Evolutionary conservation across 2,797 vertebrate genomes (phyloP).

Genomic region (Allochrocebus solatus): DNA sequence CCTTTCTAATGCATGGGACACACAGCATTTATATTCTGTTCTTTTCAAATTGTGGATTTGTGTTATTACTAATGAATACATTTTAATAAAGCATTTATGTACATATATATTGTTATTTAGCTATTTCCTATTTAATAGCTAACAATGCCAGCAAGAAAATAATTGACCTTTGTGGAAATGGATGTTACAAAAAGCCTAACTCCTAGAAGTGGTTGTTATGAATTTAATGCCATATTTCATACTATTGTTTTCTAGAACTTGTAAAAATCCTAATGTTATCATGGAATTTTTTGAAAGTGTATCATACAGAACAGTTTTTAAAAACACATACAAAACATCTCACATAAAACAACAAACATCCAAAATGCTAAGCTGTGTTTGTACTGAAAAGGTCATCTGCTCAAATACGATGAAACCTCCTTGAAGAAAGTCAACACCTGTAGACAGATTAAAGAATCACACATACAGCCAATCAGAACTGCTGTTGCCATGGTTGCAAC

Average conservation of each 20-base stretch:
- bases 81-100: constrained; percentile 52
- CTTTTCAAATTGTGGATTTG: constrained; percentile 31
- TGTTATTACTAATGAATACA: constrained; percentile 4
- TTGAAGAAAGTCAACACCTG: constrained; percentile 84
- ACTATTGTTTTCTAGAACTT: constrained; percentile 66
- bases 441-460: constrained; percentile 81
- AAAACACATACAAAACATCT: not conserved
- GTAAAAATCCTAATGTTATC: constrained; percentile 57
- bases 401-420: constrained; percentile 82
- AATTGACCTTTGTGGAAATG: constrained; percentile 12
- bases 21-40: constrained; percentile 17
- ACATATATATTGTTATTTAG: constrained; percentile 20
- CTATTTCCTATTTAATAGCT: constrained; percentile 35
- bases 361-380: not conserved
- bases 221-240: constrained; percentile 58
- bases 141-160: constrained; percentile 45
- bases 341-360: constrained; percentile 25
- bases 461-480: constrained; percentile 98
- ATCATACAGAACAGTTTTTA: constrained; percentile 35
- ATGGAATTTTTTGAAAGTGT: constrained; percentile 40
- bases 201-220: constrained; percentile 40
- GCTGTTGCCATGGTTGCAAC: constrained; percentile 96
- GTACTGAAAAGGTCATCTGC: constrained; percentile 82
- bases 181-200: constrained; percentile 26
- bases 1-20: constrained; percentile 10